Percentiles rank a stretch among this genome's conserved stretches.
Conservation (phyloP, 2,888 invertebrate genomes). For the Oxystoma pomonae region DNA sequence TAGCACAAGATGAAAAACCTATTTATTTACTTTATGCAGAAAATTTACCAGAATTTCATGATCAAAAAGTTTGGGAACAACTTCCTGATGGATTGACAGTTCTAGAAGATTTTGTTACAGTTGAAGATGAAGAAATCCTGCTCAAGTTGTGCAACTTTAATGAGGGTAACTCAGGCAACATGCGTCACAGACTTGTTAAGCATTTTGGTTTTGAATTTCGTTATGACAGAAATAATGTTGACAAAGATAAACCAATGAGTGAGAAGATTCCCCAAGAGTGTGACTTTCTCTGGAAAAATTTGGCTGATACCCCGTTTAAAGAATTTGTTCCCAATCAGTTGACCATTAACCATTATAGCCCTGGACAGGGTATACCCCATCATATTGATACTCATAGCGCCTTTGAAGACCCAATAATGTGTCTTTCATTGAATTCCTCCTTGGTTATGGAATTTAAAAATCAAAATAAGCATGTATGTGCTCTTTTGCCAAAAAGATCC, state of each 20-base stretch:
- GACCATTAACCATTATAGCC: conserved; percentile 78
- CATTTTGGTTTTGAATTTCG: conserved; percentile 92
- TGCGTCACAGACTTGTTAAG: conserved; percentile 82
- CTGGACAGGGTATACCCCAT: conserved; percentile 91
- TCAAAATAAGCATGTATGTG: conserved; percentile 54
- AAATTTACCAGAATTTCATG: conserved; percentile 34
- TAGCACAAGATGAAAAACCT: conserved; percentile 56
- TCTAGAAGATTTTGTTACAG: conserved; percentile 66
- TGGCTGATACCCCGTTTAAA: conserved; percentile 44
- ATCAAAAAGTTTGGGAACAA: conserved; percentile 40
- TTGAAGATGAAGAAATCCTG: conserved; percentile 62
- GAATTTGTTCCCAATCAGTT: conserved; percentile 69
- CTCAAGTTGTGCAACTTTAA: conserved; percentile 53
- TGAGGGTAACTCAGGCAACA: conserved; percentile 46
- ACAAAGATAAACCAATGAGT: conserved; percentile 61
- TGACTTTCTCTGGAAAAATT: conserved; percentile 58
- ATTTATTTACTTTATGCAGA: conserved; percentile 65
- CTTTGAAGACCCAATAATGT: conserved; percentile 84
- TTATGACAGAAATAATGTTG: conserved; percentile 83
- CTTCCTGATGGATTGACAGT: conserved; percentile 68
- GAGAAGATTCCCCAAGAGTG: conserved; percentile 69
- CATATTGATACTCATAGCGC: conserved; percentile 96
- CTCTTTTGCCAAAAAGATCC: conserved; percentile 67
- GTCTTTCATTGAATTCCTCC: conserved; percentile 77
- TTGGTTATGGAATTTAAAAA: conserved; percentile 88